Evolutionary conservation across 2,888 invertebrate genomes (phyloP).

Genomic region (Calephelis perditalis): DNA sequence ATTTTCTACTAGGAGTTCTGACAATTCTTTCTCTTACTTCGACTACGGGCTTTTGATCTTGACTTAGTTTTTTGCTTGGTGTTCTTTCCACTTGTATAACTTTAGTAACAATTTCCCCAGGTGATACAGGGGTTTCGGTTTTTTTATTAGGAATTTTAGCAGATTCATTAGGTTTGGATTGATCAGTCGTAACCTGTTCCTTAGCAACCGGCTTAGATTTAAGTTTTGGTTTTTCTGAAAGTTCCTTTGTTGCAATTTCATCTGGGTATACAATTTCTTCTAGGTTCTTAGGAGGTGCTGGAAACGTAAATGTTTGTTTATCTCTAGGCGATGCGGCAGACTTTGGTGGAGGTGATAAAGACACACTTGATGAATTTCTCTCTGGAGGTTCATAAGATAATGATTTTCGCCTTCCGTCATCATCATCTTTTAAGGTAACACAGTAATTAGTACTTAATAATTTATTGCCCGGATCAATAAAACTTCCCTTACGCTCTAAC

Average conservation of each 20-base stretch:
- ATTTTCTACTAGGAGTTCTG: constrained; percentile 64
- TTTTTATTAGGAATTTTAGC: constrained; percentile 40
- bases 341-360: constrained; percentile 50
- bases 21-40: constrained; percentile 65
- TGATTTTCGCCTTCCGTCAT: constrained; percentile 49
- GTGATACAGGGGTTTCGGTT: constrained; percentile 38
- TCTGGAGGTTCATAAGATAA: constrained; percentile 49
- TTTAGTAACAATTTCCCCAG: constrained; percentile 64
- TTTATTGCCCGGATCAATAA: constrained; percentile 70
- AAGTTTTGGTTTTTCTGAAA: constrained; percentile 40
- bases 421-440: constrained; percentile 62
- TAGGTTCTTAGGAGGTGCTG: constrained; percentile 57
- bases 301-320: constrained; percentile 47
- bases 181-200: constrained; percentile 34
- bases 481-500: constrained; percentile 67
- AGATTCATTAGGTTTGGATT: background rate
- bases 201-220: constrained; percentile 43
- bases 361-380: constrained; percentile 37
- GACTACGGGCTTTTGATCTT: constrained; percentile 59
- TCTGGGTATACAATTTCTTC: constrained; percentile 56
- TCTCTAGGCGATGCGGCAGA: constrained; percentile 53
- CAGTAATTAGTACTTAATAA: constrained; percentile 62
- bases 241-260: constrained; percentile 36
- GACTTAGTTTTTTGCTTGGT: constrained; percentile 57
- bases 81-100: constrained; percentile 67